phyloP scores from a whole-genome alignment of 2,888 invertebrate species.

The Spilarctia lutea region DNA sequence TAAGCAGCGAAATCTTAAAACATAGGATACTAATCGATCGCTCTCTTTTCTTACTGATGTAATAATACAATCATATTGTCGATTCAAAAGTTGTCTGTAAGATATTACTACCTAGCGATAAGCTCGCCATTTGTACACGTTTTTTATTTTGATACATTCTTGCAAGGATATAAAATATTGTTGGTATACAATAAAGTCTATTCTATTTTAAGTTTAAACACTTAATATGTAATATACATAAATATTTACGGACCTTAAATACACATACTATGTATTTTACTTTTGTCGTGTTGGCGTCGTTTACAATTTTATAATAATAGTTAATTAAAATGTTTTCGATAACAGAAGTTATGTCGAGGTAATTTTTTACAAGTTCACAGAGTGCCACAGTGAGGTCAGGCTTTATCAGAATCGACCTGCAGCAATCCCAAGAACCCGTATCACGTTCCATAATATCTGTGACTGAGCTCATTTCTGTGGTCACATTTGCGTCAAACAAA shows the following conservation, averaged over 20 bases:
- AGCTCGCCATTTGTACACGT: too few species aligned
- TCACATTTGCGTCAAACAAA: conserved; percentile 18
- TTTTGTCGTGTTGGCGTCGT: not conserved
- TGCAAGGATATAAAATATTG: too few species aligned
- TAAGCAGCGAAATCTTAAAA: not conserved
- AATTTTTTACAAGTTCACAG: conserved; percentile 5
- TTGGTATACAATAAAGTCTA: too few species aligned
- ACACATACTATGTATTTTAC: not conserved
- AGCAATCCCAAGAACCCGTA: conserved; percentile 11
- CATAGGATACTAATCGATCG: not conserved
- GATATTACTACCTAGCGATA: too few species aligned
- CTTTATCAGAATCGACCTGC: not conserved
- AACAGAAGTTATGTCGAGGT: not conserved
- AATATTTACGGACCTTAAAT: not conserved
- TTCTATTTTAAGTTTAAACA: not conserved
- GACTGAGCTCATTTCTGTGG: conserved; percentile 8
- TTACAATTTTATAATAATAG: not conserved
- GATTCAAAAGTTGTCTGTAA: too few species aligned
- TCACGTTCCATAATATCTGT: conserved; percentile 5
- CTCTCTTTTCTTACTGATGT: not conserved
- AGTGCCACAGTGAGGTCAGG: not conserved
- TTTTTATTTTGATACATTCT: too few species aligned
- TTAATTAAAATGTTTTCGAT: not conserved
- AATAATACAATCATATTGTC: too few species aligned
- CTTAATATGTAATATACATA: too few species aligned